Percentiles rank a stretch among this genome's conserved stretches.
phyloP scores from a whole-genome alignment of 2,797 vertebrate species.

The Neoniphon sammara region DNA sequence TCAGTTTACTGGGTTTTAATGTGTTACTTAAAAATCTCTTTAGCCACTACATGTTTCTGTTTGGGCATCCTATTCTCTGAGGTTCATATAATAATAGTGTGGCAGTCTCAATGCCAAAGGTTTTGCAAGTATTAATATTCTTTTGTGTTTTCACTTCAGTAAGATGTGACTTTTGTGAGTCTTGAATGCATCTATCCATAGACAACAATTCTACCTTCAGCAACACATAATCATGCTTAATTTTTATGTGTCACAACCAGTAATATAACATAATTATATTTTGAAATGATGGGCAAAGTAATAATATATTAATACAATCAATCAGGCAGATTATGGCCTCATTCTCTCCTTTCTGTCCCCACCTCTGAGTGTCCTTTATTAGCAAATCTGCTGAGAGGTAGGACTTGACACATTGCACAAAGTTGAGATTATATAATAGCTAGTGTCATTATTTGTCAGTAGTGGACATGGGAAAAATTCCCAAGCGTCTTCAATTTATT shows the following conservation, averaged over 20 bases:
- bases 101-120: not conserved
- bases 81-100: not conserved
- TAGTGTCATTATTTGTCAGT: slow-evolving; percentile 49
- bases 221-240: not conserved
- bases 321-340: not conserved
- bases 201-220: not conserved
- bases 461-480: slow-evolving; percentile 18
- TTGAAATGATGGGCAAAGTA: not conserved
- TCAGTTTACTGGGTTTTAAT: slow-evolving; percentile 67
- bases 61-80: slow-evolving; percentile 7
- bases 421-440: slow-evolving; percentile 46
- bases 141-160: not conserved
- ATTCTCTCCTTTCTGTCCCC: slow-evolving; percentile 19
- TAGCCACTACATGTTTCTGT: slow-evolving; percentile 36
- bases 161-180: not conserved
- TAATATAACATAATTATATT: not conserved
- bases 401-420: slow-evolving; percentile 4
- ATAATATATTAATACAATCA: not conserved
- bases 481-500: slow-evolving; percentile 50
- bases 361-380: slow-evolving; percentile 12
- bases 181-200: too few relatives aligned
- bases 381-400: slow-evolving; percentile 18
- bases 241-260: not conserved
- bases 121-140: not conserved
- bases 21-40: slow-evolving; percentile 62